Evolutionary conservation across 2,888 invertebrate species (phyloP), one percentile per base, ranked within the genome.

Genomic region (Drosophila ezoana): DNA sequence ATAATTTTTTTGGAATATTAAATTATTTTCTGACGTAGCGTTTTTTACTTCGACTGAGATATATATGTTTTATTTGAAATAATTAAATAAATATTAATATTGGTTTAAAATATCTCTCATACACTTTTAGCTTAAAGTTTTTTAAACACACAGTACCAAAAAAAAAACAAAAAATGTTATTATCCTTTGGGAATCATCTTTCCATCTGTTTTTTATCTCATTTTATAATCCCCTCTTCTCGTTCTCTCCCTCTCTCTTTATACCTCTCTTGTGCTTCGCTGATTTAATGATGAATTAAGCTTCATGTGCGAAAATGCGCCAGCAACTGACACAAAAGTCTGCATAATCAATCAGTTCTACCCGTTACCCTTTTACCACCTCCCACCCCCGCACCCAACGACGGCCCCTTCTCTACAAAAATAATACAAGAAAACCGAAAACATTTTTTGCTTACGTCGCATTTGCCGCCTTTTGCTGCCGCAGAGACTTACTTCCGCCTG

Each of bases 201-300:
- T 64, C 54, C 14, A 10, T 52, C 14, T 14, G 40, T 11, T 10
- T 5, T 71, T 49, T 28, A 44, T 40, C 11, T 32, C 16, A 4
- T 6, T 37, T 41, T 20, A 18, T 20, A 9, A 9, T 16, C 13
- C 48, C 14, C 43, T 10, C 37, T 41, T 44, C 23, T 0, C 8
- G 5, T 2, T 4, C 2, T 33, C 14, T 14, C 28, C 28, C 10
- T 48, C 8, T 8, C 5, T 8, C 9, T 47, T 18, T 41, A 49
- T n/a, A n/a, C 61, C 52, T 65, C 44, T 62, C 43, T 41, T 48
- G 54, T 69, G 74, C 69, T 64, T 63, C 56, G 68, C 58, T 72
- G 74, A 58, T 77, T 72, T 76, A 84, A 85, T 85, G 84, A 85
- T 86, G 86, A 87, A 85, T 82, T 85, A 86, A 86, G 72, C 76